Evolutionary conservation across 2,888 invertebrate genomes (phyloP), one percentile per base, ranked within the genome.

Genomic region (Eucriotettix oculatus): DNA sequence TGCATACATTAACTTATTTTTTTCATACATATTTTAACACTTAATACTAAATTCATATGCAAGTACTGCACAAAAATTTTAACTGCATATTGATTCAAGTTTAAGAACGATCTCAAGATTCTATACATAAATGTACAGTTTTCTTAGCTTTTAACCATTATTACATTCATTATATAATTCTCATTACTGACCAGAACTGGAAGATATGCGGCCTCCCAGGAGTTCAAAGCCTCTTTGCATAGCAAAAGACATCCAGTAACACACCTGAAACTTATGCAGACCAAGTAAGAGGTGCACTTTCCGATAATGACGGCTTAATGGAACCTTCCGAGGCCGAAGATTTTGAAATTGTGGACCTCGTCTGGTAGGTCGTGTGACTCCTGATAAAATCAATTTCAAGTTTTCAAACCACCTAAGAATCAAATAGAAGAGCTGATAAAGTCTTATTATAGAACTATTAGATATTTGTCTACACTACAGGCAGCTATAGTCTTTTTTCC

Each of bases 221-320:
- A 93, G 77, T 72, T 93, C 91, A 63, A 92, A 87, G 1, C 97
- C 97, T 63, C 91, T 84, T 71, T 95, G 94, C 79, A 91, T 86
- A 0, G 95, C 91, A 67, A 93, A 96, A 0, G 97, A 97, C 82
- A 97, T 95, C 98, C 97, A 98, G 76, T 98, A 98, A 71, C 86
- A 88, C 10, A 94, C 85, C 76, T 79, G 70, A 58, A 71, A 70
- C 56, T 89, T 85, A 69, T 96, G 95, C 58, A 97, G 76, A 0
- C 89, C 90, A 68, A 97, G 80, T 10, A 90, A 85, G 9, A 96
- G 76, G 70, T 92, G 84, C 43, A 96, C 84, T 68, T 87, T 87
- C 66, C 89, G 85, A 71, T 90, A 94, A 73, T 98, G 98, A 0
- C 98, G 80, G 66, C 94, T 94, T 9, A 99, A 79, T 67, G 95